phyloP scores from a whole-genome alignment of 1,140 invertebrate species.

The Dinothrombium tinctorium region DNA sequence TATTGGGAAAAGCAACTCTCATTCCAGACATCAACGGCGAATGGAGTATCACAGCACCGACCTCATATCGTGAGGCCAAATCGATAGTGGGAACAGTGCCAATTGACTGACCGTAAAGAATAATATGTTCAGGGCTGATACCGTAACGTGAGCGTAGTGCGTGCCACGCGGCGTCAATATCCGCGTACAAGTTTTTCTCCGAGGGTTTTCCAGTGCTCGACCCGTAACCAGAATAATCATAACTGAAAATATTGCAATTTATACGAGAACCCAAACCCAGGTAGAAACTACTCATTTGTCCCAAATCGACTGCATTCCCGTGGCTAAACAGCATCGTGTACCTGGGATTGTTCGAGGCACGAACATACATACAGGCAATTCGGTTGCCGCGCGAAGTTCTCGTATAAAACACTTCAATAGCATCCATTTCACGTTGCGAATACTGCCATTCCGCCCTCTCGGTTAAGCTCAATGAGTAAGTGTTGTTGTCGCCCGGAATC shows the following conservation, averaged over 20 bases:
- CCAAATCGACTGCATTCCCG: conserved; percentile 86
- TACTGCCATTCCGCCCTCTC: conserved; percentile 97
- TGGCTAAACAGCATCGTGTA: conserved; percentile 97
- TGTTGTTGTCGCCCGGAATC: conserved; percentile 19
- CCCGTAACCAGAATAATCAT: conserved; percentile 94
- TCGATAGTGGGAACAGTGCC: conserved; percentile 89
- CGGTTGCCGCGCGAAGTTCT: conserved; percentile 68
- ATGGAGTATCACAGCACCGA: conserved; percentile 91
- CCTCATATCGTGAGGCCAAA: conserved; percentile 79
- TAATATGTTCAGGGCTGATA: conserved; percentile 88
- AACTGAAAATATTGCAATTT: conserved; percentile 97
- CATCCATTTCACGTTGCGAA: conserved; percentile 80
- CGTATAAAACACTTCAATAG: conserved; percentile 36
- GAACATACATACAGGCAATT: conserved; percentile 88
- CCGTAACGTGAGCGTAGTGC: conserved; percentile 54
- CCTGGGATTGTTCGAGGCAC: conserved; percentile 66
- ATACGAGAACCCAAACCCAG: conserved; percentile 87
- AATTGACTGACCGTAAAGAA: conserved; percentile 93
- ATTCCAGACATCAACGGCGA: conserved; percentile 90
- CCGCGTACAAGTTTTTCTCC: conserved; percentile 95
- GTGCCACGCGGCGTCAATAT: conserved; percentile 95
- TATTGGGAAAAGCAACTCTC: conserved; percentile 92
- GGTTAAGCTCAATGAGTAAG: conserved; percentile 40
- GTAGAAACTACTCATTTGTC: conserved; percentile 98
- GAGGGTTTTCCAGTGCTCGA: conserved; percentile 83